phyloP scores from a whole-genome alignment of 2,888 invertebrate species.

The Oxyteleia sp. region DNA sequence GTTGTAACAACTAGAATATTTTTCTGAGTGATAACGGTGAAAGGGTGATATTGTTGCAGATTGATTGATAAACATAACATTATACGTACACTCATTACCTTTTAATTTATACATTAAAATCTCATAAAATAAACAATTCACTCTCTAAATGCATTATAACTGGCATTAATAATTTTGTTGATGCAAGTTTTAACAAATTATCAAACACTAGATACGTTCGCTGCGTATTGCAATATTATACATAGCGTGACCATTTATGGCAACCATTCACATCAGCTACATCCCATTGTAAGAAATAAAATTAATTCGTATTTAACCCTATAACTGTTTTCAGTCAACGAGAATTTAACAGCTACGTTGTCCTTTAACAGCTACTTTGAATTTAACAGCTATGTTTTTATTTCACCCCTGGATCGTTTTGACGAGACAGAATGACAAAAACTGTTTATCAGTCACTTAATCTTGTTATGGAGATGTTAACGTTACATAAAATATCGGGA shows the following conservation, averaged over 20 bases:
- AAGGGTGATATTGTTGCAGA: too few species aligned
- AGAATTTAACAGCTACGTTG: constrained; percentile 36
- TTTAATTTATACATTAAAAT: too few species aligned
- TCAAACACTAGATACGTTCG: constrained; percentile 14
- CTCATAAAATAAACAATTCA: too few species aligned
- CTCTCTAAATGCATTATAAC: too few species aligned
- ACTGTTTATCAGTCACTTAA: constrained; percentile 24
- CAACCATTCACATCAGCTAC: constrained; percentile 25
- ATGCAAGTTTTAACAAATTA: too few species aligned
- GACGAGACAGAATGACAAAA: neutral
- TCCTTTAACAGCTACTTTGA: neutral
- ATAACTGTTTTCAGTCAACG: constrained; percentile 32
- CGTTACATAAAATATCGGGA: neutral
- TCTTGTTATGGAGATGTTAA: neutral
- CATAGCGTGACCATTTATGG: constrained; percentile 43
- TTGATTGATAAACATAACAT: too few species aligned
- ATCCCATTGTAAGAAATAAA: constrained; percentile 43
- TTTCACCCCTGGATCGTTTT: constrained; percentile 19
- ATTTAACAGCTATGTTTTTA: constrained; percentile 12
- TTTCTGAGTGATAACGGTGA: too few species aligned
- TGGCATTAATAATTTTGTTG: too few species aligned
- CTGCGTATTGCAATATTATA: constrained; percentile 34
- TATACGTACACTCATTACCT: too few species aligned
- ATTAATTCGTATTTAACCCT: constrained; percentile 51
- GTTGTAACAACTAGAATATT: too few species aligned